phyloP scores from a whole-genome alignment of 2,888 invertebrate species.

The Herminia tarsipennalis region DNA sequence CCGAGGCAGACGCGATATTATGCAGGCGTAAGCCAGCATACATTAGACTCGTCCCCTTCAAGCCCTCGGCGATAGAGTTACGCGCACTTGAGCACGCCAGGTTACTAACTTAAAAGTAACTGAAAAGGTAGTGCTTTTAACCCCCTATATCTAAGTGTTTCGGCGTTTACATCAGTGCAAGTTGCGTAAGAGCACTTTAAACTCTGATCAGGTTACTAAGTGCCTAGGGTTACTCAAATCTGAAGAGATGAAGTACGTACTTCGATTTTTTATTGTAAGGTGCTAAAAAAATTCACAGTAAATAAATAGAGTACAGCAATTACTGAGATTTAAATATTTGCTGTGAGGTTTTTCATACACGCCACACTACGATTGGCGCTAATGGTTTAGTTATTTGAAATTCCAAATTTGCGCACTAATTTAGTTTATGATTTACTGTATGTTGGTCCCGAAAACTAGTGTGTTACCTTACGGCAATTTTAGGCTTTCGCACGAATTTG shows the following conservation, averaged over 20 bases:
- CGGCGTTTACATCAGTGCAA: slow-evolving; percentile 8
- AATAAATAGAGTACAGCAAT: too few relatives aligned
- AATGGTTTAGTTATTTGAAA: too few relatives aligned
- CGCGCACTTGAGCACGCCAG: slow-evolving; percentile 61
- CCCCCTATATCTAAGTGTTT: slow-evolving; percentile 6
- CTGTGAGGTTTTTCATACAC: too few relatives aligned
- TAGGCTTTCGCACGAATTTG: too few relatives aligned
- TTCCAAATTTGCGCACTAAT: too few relatives aligned
- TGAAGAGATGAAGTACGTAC: slow-evolving; percentile 2
- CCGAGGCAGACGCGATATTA: slow-evolving; percentile 28
- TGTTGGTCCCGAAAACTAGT: too few relatives aligned
- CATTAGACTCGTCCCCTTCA: slow-evolving; percentile 40
- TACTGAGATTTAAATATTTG: too few relatives aligned
- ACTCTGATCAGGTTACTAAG: slow-evolving; percentile 13
- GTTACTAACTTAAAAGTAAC: slow-evolving; percentile 34
- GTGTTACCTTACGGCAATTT: too few relatives aligned
- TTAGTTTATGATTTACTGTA: too few relatives aligned
- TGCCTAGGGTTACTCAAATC: slow-evolving; percentile 10
- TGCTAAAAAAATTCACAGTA: too few relatives aligned
- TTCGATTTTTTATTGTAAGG: not conserved
- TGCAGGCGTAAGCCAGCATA: slow-evolving; percentile 33
- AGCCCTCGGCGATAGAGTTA: slow-evolving; percentile 52
- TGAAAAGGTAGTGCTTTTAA: slow-evolving; percentile 27
- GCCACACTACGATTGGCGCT: too few relatives aligned
- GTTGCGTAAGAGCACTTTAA: slow-evolving; percentile 13